phyloP scores from a whole-genome alignment of 2,113 vertebrate genomes.

The Pionites leucogaster region DNA sequence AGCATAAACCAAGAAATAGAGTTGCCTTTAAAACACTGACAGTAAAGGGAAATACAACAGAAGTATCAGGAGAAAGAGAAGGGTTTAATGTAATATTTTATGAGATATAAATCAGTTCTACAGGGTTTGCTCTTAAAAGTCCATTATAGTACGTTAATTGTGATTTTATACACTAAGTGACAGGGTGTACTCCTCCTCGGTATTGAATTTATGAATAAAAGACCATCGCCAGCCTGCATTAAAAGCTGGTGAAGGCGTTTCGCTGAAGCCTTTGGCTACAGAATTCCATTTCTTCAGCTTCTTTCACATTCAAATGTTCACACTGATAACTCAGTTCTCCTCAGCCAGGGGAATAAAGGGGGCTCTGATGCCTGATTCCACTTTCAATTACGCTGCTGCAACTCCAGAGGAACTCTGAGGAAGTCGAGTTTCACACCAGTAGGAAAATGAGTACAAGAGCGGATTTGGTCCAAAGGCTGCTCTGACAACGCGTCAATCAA shows the following conservation, averaged over 20 bases:
- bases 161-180: conserved; percentile 56
- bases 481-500: not conserved
- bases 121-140: conserved; percentile 36
- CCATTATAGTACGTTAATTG: conserved; percentile 36
- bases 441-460: not conserved
- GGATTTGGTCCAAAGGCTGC: not conserved
- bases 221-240: not conserved
- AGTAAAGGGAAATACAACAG: not conserved
- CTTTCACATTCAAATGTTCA: conserved; percentile 59
- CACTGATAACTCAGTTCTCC: conserved; percentile 41
- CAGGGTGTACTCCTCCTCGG: not conserved
- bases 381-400: not conserved
- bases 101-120: conserved; percentile 51
- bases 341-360: conserved; percentile 21
- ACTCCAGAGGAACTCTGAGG: not conserved
- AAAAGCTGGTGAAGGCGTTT: not conserved
- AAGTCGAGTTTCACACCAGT: not conserved
- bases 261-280: conserved; percentile 28
- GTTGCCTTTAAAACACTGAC: not conserved
- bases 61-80: conserved; percentile 9
- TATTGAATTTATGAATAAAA: conserved; percentile 47
- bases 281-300: conserved; percentile 52
- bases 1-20: not conserved
- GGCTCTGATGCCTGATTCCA: conserved; percentile 18
- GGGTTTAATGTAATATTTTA: conserved; percentile 17